Conservation (phyloP, 1,140 invertebrate genomes). For the Hycleus cichorii region DNA sequence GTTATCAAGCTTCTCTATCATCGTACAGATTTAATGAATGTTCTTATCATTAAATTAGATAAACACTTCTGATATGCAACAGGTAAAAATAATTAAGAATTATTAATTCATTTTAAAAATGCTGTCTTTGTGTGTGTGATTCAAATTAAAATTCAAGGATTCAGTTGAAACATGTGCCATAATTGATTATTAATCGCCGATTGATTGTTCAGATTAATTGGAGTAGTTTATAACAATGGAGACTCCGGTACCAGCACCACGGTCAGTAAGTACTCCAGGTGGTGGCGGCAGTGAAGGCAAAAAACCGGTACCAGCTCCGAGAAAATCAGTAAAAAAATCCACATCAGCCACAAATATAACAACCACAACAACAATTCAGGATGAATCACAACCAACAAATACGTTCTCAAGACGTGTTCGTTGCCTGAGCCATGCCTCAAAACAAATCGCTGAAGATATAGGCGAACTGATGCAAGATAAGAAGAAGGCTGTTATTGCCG, state of each 20-base stretch:
- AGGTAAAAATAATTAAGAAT: too few relatives aligned
- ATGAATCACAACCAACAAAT: constrained; percentile 8
- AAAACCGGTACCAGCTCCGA: constrained; percentile 23
- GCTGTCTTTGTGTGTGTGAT: too few relatives aligned
- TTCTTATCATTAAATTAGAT: too few relatives aligned
- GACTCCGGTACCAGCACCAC: neutral
- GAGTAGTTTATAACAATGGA: neutral
- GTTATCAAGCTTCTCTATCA: too few relatives aligned
- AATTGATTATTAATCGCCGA: too few relatives aligned
- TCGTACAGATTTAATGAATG: too few relatives aligned
- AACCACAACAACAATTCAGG: constrained; percentile 1
- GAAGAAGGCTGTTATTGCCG: constrained; percentile 46
- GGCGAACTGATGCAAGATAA: constrained; percentile 45
- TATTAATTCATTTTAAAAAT: too few relatives aligned
- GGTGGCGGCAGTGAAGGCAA: neutral
- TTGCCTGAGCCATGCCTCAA: constrained; percentile 41
- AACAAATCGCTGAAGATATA: constrained; percentile 45
- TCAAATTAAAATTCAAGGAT: too few relatives aligned
- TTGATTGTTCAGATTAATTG: too few relatives aligned
- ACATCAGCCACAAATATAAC: constrained; percentile 24
- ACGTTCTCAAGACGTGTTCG: constrained; percentile 26
- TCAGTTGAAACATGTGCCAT: too few relatives aligned
- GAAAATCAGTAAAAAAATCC: constrained; percentile 26
- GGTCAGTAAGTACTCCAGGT: neutral
- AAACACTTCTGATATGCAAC: too few relatives aligned